Evolutionary conservation across 2,113 vertebrate species (phyloP).

Genomic region (Embiotoca jacksoni): DNA sequence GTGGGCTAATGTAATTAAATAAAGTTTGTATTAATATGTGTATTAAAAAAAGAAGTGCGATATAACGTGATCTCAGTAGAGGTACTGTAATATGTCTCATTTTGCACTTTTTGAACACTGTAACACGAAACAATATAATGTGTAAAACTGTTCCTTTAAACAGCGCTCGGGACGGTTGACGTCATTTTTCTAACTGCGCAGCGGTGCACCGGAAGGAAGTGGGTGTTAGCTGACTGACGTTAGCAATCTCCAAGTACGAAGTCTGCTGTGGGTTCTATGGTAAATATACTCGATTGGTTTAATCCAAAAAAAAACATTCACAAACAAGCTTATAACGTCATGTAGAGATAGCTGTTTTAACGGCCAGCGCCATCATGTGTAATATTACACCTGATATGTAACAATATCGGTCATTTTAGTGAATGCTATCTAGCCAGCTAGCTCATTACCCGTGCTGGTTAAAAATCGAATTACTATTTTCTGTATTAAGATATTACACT

Average conservation of each 20-base stretch:
- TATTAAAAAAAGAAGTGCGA: background rate
- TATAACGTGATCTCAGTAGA: rapidly evolving
- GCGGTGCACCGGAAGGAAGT: constrained; percentile 74
- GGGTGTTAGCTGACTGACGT: constrained; percentile 77
- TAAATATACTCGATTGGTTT: constrained; percentile 63
- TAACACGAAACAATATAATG: background rate
- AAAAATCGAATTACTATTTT: constrained; percentile 22
- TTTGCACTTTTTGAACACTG: background rate
- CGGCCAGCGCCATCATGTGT: background rate
- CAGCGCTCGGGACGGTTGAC: constrained; percentile 33
- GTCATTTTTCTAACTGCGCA: constrained; percentile 70
- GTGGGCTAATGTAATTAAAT: background rate
- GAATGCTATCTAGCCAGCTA: constrained; percentile 39
- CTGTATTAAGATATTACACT: background rate
- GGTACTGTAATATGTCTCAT: rapidly evolving
- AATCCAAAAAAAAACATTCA: background rate
- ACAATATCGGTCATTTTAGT: constrained; percentile 17
- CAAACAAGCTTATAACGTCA: rapidly evolving
- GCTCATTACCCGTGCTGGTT: constrained; percentile 21
- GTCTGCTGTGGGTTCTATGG: constrained; percentile 85
- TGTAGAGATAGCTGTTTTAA: background rate
- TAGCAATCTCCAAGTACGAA: constrained; percentile 75
- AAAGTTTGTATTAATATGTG: background rate
- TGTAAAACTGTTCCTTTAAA: constrained; percentile 60
- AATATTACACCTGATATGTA: background rate